Conservation (phyloP, 2,888 invertebrate genomes). For the Kryphioiulus occultus region DNA sequence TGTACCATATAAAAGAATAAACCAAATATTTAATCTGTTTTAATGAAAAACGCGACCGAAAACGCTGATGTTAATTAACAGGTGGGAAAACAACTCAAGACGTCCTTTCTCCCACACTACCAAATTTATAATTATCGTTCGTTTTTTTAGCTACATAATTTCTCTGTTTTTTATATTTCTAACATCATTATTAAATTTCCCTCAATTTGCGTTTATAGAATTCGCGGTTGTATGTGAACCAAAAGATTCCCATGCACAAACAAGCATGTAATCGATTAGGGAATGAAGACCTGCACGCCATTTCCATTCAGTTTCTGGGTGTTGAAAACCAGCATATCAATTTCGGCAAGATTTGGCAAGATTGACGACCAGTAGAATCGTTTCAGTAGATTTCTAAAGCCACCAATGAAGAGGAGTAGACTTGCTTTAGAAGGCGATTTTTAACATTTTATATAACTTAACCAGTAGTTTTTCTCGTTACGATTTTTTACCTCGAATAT, state of each 20-base stretch:
- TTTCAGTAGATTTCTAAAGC: not conserved
- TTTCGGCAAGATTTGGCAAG: not conserved
- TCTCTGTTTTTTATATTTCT: conserved; percentile 10
- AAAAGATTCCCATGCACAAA: conserved; percentile 35
- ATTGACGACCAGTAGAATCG: not conserved
- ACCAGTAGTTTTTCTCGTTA: too few relatives aligned
- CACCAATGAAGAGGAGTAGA: not conserved
- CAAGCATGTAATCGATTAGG: conserved; percentile 22
- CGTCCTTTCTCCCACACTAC: not conserved
- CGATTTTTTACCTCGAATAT: too few relatives aligned
- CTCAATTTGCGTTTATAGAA: conserved; percentile 26
- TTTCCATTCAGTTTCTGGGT: not conserved
- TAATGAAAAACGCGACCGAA: not conserved
- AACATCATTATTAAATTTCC: conserved; percentile 31
- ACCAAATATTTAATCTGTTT: conserved; percentile 30
- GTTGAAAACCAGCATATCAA: not conserved
- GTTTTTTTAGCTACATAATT: not conserved
- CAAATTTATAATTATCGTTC: not conserved
- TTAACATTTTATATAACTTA: too few relatives aligned
- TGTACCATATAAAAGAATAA: conserved; percentile 4
- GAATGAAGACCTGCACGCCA: conserved; percentile 26
- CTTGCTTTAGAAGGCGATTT: too few relatives aligned
- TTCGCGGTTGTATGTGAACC: conserved; percentile 22
- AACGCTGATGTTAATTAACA: conserved; percentile 6
- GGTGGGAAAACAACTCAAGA: conserved; percentile 2